phyloP scores from a whole-genome alignment of 92 coral and sea anemone genomes.

The Siderastrea radians region DNA sequence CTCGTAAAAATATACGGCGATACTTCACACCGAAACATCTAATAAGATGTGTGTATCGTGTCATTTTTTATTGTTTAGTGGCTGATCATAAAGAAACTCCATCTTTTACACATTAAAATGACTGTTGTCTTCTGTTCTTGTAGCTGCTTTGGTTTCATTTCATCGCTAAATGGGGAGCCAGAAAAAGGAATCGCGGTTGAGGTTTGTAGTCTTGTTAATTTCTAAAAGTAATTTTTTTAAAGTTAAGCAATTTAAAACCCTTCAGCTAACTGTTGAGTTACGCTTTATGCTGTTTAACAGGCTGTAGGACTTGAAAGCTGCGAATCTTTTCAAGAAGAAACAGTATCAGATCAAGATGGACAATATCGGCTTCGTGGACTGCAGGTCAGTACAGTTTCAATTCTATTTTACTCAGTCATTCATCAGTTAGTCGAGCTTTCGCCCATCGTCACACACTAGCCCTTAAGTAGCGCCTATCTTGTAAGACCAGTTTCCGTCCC shows the following conservation, averaged over 20 bases:
- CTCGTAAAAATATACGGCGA: too few species aligned
- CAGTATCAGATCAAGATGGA: conserved; percentile 93
- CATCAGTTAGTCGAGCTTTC: too few species aligned
- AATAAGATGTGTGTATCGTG: too few species aligned
- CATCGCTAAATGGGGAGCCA: conserved; percentile 95
- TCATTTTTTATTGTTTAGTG: too few species aligned
- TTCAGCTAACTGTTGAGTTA: too few species aligned
- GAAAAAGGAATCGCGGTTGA: conserved; percentile 88
- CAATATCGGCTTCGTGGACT: conserved; percentile 93
- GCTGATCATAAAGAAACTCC: too few species aligned
- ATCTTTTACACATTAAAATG: background rate
- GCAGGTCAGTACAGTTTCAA: conserved; percentile 68
- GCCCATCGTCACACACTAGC: too few species aligned
- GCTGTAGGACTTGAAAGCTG: conserved; percentile 94
- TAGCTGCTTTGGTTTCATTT: conserved; percentile 92
- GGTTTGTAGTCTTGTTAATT: conserved; percentile 51
- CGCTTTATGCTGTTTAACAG: conserved; percentile 29
- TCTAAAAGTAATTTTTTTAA: background rate
- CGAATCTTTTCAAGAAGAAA: conserved; percentile 98
- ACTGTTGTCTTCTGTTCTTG: conserved; percentile 6
- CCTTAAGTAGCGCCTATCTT: too few species aligned
- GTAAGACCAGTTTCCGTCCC: too few species aligned
- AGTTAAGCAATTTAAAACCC: too few species aligned
- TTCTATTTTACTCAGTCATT: too few species aligned
- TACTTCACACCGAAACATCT: too few species aligned